Percentiles rank a stretch among this genome's conserved stretches.
Evolutionary conservation across 2,113 vertebrate genomes (phyloP).

Genomic region (Climacteris rufus): DNA sequence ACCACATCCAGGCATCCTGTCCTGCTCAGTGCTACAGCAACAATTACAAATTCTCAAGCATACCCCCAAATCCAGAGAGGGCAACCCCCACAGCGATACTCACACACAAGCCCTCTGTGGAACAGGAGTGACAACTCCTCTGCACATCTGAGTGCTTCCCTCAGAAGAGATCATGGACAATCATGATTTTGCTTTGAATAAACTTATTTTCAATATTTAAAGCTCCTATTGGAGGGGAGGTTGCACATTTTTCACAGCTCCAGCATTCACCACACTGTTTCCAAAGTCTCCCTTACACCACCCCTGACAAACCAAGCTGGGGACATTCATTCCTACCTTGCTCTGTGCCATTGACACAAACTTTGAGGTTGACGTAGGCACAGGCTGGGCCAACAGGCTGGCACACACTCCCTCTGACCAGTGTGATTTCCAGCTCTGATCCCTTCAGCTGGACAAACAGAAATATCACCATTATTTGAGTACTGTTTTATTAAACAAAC

Average conservation of each 20-base stretch:
- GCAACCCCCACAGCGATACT: accelerated
- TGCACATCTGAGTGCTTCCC: neutral
- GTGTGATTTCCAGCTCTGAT: conserved; percentile 88
- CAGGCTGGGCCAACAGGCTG: conserved; percentile 81
- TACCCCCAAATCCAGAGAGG: neutral
- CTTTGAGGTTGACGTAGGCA: conserved; percentile 85
- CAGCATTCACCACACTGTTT: neutral
- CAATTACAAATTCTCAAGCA: neutral
- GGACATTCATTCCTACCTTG: conserved; percentile 76
- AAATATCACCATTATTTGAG: neutral
- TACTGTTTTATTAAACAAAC: neutral
- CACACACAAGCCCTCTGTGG: neutral
- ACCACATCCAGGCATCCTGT: neutral
- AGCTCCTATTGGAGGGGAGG: neutral
- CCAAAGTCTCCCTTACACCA: neutral
- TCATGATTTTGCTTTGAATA: neutral
- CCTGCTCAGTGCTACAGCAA: neutral
- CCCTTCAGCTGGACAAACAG: conserved; percentile 83
- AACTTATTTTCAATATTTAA: neutral
- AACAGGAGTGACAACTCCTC: neutral
- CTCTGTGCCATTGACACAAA: conserved; percentile 78
- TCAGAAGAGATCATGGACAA: neutral
- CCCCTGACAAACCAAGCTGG: neutral
- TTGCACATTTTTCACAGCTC: neutral
- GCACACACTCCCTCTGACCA: conserved; percentile 75